A percentile compares a stretch with the other conserved stretches of the same genome.
Evolutionary conservation across 2,113 vertebrate genomes (phyloP).

Genomic region (Aleadryas rufinucha): DNA sequence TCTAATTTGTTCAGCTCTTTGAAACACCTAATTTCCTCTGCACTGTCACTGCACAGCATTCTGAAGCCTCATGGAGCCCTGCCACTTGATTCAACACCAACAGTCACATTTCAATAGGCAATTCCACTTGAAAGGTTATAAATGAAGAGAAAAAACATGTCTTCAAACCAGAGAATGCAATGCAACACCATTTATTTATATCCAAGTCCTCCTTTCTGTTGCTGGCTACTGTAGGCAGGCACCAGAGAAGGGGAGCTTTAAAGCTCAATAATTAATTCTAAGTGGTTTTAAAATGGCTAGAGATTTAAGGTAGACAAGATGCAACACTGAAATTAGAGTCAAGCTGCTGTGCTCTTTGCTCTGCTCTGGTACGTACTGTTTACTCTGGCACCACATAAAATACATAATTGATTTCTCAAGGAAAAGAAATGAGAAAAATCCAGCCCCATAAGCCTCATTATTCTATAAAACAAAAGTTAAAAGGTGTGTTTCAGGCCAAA

Average conservation of each 20-base stretch:
- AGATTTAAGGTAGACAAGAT: constrained; percentile 42
- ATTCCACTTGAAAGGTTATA: constrained; percentile 54
- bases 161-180: constrained; percentile 15
- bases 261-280: constrained; percentile 44
- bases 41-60: constrained; percentile 28
- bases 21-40: constrained; percentile 48
- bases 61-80: constrained; percentile 3
- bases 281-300: constrained; percentile 28
- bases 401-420: constrained; percentile 16
- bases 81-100: constrained; percentile 38
- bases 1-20: constrained; percentile 52
- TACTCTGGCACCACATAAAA: constrained; percentile 9
- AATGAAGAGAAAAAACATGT: constrained; percentile 16
- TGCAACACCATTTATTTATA: constrained; percentile 45
- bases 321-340: background rate
- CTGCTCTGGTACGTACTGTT: background rate
- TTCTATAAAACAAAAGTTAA: background rate
- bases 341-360: background rate
- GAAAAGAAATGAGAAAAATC: background rate
- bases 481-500: constrained; percentile 10
- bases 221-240: background rate
- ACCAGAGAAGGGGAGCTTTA: background rate
- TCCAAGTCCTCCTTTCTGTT: background rate
- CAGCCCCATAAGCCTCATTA: background rate
- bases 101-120: constrained; percentile 41